Conservation (phyloP, 2,888 invertebrate genomes). For the Nowickia ferox region DNA sequence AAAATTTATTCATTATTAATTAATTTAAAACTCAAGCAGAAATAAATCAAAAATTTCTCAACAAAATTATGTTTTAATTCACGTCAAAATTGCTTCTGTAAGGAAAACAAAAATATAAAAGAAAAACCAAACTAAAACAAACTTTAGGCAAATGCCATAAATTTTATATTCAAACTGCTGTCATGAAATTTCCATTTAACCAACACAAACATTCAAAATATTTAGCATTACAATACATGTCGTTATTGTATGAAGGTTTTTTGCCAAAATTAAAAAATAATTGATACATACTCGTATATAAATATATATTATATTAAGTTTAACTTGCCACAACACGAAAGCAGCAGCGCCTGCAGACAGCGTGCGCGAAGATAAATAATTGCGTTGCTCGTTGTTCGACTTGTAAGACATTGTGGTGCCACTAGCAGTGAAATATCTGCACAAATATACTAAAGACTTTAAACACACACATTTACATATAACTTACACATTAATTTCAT, state of each 20-base stretch:
- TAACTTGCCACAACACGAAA: constrained; percentile 34
- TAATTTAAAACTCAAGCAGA: constrained; percentile 21
- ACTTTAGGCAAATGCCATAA: constrained; percentile 55
- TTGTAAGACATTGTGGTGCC: constrained; percentile 75
- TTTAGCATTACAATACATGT: not conserved
- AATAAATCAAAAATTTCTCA: constrained; percentile 46
- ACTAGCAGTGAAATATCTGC: constrained; percentile 68
- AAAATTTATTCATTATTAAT: constrained; percentile 17
- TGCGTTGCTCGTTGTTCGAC: constrained; percentile 79
- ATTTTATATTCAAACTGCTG: constrained; percentile 45
- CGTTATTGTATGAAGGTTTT: not conserved
- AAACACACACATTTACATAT: not conserved
- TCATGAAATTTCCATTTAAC: constrained; percentile 37
- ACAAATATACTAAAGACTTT: constrained; percentile 60
- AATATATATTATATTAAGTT: constrained; percentile 14
- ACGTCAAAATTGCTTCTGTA: not conserved
- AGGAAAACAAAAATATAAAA: not conserved
- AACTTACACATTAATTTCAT: too few relatives aligned
- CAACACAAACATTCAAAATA: not conserved
- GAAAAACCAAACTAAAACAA: constrained; percentile 17
- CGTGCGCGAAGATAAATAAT: constrained; percentile 78
- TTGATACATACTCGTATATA: too few relatives aligned
- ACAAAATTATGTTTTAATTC: constrained; percentile 36
- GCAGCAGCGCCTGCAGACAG: not conserved
- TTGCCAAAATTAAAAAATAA: too few relatives aligned